Evolutionary conservation across 2,797 vertebrate species (phyloP), one percentile per base, ranked within the genome.

Genomic region (Poecilia wingei): DNA sequence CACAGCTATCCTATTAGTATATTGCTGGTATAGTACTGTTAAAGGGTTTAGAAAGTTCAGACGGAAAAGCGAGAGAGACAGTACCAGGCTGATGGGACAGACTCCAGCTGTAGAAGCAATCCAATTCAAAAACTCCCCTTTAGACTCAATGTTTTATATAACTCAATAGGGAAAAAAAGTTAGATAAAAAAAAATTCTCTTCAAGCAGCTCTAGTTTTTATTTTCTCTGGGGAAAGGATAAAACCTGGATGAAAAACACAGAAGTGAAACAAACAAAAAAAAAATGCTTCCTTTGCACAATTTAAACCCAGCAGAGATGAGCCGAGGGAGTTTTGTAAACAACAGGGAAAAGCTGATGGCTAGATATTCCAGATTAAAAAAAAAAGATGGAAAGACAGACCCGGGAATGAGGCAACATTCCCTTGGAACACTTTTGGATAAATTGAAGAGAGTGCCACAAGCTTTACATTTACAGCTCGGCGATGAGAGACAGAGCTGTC

Each of bases 251-350:
- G 86, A 82, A 89, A 92, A 90, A 91, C 86, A 91, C 90, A 92
- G 82, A 89, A 39, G 28, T 84, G 78, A 78, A 82, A 83, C 79
- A 84, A 70, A 77, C 80, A 68, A 25, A 77, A 73, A 43, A 43
- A 79, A 81, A 90, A 87, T 78, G 87, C 87, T 80, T 88, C 86
- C 91, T 92, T 91, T 91, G 89, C 89, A 91, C 88, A 90, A 92
- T 92, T 92, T 91, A 84, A 83, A 91, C 82, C 88, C 85, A 83
- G 92, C 93, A 89, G 90, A 89, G 88, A 90, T 88, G 84, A 93
- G 90, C 76, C 88, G 81, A 73, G 74, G 81, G 89, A 86, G 84
- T 86, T 94, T 91, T 94, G 91, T 94, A 90, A 94, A 93, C 83
- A 92, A 78, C 4, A 45, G 83, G 68, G 79, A 80, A 93, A 87